phyloP scores from a whole-genome alignment of 2,888 invertebrate genomes.

The Lasioglossum zephyrum region DNA sequence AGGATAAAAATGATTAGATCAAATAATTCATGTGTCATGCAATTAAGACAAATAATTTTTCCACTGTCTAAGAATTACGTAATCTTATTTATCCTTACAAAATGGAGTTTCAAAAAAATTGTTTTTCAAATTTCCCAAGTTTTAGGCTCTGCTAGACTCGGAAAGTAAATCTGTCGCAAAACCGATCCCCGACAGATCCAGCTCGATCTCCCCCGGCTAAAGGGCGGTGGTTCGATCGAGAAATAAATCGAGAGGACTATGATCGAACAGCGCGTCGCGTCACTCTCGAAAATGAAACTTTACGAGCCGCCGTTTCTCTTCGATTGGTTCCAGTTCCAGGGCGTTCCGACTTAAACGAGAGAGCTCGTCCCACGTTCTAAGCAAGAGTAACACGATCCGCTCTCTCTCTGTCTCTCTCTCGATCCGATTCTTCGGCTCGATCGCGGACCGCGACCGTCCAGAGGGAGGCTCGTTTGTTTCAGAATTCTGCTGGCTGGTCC shows the following conservation, averaged over 20 bases:
- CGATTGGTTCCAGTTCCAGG: constrained; percentile 34
- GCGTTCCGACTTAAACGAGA: constrained; percentile 50
- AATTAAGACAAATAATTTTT: no score
- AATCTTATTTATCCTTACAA: no score
- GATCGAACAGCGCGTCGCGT: background rate
- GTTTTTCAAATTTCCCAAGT: background rate
- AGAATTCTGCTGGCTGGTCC: constrained; percentile 56
- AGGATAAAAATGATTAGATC: no score
- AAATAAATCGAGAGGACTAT: background rate
- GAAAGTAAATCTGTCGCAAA: background rate
- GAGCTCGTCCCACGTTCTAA: constrained; percentile 3
- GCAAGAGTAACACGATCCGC: constrained; percentile 17
- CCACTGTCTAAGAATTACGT: no score
- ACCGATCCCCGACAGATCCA: background rate
- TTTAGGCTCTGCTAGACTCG: background rate
- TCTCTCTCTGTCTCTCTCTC: background rate
- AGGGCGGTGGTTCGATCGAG: background rate
- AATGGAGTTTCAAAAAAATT: background rate
- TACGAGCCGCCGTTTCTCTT: constrained; percentile 22
- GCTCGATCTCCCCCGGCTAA: background rate
- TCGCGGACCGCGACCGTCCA: constrained; percentile 34
- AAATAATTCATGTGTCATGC: no score
- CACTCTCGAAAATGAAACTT: constrained; percentile 13
- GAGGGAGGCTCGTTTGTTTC: constrained; percentile 69
- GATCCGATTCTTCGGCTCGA: constrained; percentile 26